Evolutionary conservation across 2,888 invertebrate species (phyloP), one percentile per base, ranked within the genome.

Genomic region (Cheilosia soror): DNA sequence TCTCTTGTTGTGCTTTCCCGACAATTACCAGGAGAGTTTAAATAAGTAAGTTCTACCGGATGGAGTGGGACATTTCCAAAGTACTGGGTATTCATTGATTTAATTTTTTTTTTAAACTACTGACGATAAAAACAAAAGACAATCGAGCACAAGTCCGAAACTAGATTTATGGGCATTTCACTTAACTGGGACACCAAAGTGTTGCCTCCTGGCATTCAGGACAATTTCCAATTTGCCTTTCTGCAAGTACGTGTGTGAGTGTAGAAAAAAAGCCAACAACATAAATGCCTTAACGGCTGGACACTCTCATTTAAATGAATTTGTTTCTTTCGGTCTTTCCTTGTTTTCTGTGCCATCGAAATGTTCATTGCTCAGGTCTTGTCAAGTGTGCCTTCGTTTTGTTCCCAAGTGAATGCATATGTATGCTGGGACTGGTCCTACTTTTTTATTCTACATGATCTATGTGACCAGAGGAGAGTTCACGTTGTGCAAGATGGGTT

Each of bases 241-340:
- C 42, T 44, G 5, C 29, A 68, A 44, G 15, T 44, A 33, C 11
- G 7, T 25, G 51, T 25, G 25, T 25, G 37, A 33, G 58, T 63
- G 44, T 11, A 33, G 20, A 31, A 25, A 42, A 31, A 31, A 42
- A 62, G 51, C 15, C 40, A 40, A 27, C 13, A 11, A 55, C 33
- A 76, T 47, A 71, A 76, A 63, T 76, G 76, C 68, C 63, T 79
- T 79, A 68, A 75, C 79, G 63, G 68, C 63, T 73, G 83, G 73
- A 76, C 65, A 80, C 80, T 84, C 79, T 71, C 80, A 75, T 84
- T 76, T 84, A 84, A 84, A 84, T 84, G 79, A 84, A 71, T 80
- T 80, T 71, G 75, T 75, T 75, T 76, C 65, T 66, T 84, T 79
- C 47, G 71, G 71, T 66, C 65, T 66, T 84, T 73, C 40, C 73